Conservation (phyloP, 2,888 invertebrate genomes). For the Macrophya alboannulata region DNA sequence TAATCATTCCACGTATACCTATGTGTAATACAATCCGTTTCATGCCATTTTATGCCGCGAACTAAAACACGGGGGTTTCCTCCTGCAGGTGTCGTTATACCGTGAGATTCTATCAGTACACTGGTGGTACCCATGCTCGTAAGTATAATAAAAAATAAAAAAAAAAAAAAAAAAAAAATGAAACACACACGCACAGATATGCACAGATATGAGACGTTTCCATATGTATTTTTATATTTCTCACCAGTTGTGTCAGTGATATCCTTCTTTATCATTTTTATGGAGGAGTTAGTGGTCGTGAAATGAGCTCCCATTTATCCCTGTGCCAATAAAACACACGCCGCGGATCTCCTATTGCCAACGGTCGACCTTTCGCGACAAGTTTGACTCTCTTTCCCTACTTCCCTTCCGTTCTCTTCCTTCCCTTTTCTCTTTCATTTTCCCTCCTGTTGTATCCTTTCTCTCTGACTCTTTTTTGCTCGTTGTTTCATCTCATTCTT, state of each 20-base stretch:
- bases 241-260: conserved; percentile 71
- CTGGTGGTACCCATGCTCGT: neutral
- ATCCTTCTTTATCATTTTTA: conserved; percentile 79
- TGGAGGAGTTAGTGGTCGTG: conserved; percentile 73
- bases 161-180: conserved; percentile 16
- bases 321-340: conserved; percentile 75
- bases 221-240: conserved; percentile 72
- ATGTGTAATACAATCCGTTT: neutral
- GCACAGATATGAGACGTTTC: conserved; percentile 62
- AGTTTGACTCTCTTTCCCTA: conserved; percentile 44
- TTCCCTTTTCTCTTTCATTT: neutral
- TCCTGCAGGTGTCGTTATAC: neutral
- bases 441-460: neutral
- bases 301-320: conserved; percentile 76
- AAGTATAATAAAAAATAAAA: too few species aligned
- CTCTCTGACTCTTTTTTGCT: neutral
- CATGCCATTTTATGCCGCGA: neutral
- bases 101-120: conserved; percentile 2
- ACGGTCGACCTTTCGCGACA: conserved; percentile 47
- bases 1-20: conserved; percentile 1
- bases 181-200: conserved; percentile 59
- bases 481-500: neutral
- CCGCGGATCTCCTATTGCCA: conserved; percentile 63
- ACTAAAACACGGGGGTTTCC: neutral
- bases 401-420: neutral